These are phyloP conservation scores for Eilema caniola DNA, from an alignment of 2,888 invertebrate species.

Conservation along the genomic window DNA sequence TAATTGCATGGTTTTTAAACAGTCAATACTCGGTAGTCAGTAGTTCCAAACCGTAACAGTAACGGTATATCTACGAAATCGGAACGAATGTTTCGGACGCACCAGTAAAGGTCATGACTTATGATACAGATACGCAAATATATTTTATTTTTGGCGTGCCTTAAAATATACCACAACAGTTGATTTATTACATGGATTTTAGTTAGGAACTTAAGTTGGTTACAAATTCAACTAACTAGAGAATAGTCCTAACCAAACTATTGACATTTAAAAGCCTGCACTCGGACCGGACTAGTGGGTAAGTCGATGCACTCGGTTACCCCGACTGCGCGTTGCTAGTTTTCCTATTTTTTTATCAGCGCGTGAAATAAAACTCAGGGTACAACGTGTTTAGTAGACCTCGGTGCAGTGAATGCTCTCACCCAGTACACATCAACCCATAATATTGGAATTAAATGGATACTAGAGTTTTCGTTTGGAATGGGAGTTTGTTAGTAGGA, in stretches of 20 bases:
- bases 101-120: conserved; percentile 22
- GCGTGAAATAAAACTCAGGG: conserved; percentile 43
- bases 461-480: conserved; percentile 23
- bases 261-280: conserved; percentile 54
- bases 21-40: conserved; percentile 29
- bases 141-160: neutral
- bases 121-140: conserved; percentile 23
- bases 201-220: neutral
- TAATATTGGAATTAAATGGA: conserved; percentile 26
- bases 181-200: conserved; percentile 2
- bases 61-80: conserved; percentile 42
- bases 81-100: conserved; percentile 28
- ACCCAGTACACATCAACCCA: conserved; percentile 49
- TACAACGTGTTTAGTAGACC: conserved; percentile 42
- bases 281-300: conserved; percentile 59
- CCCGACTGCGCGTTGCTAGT: conserved; percentile 51
- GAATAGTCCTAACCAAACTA: conserved; percentile 18
- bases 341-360: conserved; percentile 58
- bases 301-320: conserved; percentile 66
- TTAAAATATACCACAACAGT: neutral
- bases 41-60: conserved; percentile 40
- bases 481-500: conserved; percentile 62
- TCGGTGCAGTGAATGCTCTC: conserved; percentile 29
- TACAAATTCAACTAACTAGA: too few relatives aligned
- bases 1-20: conserved; percentile 36